A percentile compares a stretch with the other conserved stretches of the same genome.
These are phyloP conservation scores for Orchestes rusci DNA, from an alignment of 2,888 invertebrate species.

Conservation along the genomic window DNA sequence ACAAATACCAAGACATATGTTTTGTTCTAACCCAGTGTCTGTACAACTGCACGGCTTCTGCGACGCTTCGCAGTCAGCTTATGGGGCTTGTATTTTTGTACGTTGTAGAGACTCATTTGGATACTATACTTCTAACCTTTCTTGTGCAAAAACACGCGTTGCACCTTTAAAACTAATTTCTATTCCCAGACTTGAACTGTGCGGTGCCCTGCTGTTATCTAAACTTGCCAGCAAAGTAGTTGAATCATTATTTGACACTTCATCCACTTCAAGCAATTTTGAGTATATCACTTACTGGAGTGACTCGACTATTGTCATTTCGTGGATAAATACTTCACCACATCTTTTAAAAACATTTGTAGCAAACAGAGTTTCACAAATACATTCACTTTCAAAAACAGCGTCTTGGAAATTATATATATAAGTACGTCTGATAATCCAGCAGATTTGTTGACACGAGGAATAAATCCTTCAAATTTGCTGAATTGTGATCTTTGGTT, in stretches of 20 bases:
- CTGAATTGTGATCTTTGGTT: constrained; percentile 12
- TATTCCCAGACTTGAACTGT: constrained; percentile 7
- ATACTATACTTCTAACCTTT: neutral
- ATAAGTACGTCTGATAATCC: constrained; percentile 23
- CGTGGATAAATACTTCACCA: constrained; percentile 8
- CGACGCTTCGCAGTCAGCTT: constrained; percentile 6
- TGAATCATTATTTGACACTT: neutral
- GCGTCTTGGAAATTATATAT: no score
- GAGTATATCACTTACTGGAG: constrained; percentile 1
- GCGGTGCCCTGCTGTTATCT: constrained; percentile 4
- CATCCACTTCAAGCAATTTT: neutral
- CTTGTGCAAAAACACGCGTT: constrained; percentile 7
- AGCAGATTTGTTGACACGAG: constrained; percentile 24
- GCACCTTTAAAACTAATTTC: constrained; percentile 6
- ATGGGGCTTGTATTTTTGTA: constrained; percentile 4
- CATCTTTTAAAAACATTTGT: constrained; percentile 10
- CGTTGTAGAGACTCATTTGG: constrained; percentile 1
- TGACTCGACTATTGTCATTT: constrained; percentile 11
- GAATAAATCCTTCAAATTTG: constrained; percentile 12
- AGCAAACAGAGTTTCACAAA: constrained; percentile 11
- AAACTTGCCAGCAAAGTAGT: constrained; percentile 2
- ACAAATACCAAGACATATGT: constrained; percentile 1
- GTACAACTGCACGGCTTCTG: constrained; percentile 5
- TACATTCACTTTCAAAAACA: no score
- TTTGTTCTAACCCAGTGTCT: neutral